phyloP scores from a whole-genome alignment of 2,113 vertebrate species.

The Ciconia maguari region DNA sequence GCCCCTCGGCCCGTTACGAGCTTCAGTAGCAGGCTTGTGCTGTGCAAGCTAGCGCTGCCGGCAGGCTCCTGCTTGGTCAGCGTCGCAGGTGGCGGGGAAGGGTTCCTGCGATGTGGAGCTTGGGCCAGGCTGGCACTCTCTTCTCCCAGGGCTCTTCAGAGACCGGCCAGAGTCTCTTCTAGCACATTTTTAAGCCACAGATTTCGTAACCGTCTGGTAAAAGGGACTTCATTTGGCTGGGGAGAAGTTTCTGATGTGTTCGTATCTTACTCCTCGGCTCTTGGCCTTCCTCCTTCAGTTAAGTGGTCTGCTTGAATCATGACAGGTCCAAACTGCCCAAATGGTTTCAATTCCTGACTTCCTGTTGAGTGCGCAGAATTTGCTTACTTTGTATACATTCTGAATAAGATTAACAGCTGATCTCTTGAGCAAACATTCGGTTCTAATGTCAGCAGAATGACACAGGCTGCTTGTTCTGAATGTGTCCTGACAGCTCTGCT shows the following conservation, averaged over 20 bases:
- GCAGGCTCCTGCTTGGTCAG: not conserved
- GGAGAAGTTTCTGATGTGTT: not conserved
- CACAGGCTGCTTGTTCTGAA: not conserved
- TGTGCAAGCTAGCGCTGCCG: not conserved
- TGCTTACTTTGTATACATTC: conserved; percentile 23
- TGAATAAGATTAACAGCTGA: not conserved
- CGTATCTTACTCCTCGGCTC: not conserved
- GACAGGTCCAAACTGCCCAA: not conserved
- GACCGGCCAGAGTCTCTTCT: not conserved
- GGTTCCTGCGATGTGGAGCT: not conserved
- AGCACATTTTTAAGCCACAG: not conserved
- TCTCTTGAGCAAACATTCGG: conserved; percentile 7
- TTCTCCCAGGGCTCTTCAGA: not conserved
- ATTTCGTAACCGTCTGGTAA: not conserved
- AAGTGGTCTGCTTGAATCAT: not conserved
- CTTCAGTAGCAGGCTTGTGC: not conserved
- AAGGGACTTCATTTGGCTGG: not conserved
- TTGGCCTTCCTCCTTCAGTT: not conserved
- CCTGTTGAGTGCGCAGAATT: conserved; percentile 1
- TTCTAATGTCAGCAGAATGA: not conserved
- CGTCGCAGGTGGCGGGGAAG: not conserved
- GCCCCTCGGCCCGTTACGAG: not conserved
- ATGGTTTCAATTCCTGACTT: not conserved
- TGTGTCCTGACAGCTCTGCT: not conserved
- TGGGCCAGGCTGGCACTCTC: not conserved